A percentile compares a stretch with the other conserved stretches of the same genome.
Conservation (phyloP, 2,113 vertebrate genomes). For the Puntigrus tetrazona region DNA sequence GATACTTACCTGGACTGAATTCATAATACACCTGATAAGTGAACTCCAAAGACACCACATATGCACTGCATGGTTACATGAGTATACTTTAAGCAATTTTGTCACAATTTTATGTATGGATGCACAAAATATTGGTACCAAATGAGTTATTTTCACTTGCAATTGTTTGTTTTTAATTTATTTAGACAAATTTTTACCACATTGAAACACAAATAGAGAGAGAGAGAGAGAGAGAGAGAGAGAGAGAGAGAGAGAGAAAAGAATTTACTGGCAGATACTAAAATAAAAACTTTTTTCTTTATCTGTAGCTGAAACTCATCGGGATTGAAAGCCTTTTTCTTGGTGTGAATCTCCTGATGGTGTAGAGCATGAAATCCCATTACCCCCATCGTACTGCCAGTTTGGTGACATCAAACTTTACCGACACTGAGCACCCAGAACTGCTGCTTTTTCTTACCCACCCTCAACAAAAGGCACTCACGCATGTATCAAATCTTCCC, state of each 20-base stretch:
- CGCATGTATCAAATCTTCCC: conserved; percentile 47
- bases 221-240: too few species aligned
- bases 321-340: conserved; percentile 69
- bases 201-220: neutral
- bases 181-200: neutral
- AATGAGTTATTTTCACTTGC: neutral
- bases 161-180: neutral
- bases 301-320: conserved; percentile 63
- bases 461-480: conserved; percentile 31
- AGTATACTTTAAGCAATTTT: neutral
- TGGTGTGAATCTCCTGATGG: conserved; percentile 57
- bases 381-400: conserved; percentile 66
- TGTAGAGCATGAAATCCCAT: conserved; percentile 76
- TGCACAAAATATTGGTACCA: neutral
- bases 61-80: conserved; percentile 35
- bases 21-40: neutral
- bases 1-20: conserved; percentile 23
- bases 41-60: neutral
- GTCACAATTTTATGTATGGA: neutral
- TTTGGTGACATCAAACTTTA: conserved; percentile 68
- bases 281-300: conserved; percentile 60
- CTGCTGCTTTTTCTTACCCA: neutral
- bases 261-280: neutral
- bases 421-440: conserved; percentile 46
- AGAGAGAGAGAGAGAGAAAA: too few species aligned